phyloP scores from a whole-genome alignment of 2,797 vertebrate genomes.

The Champsocephalus gunnari region DNA sequence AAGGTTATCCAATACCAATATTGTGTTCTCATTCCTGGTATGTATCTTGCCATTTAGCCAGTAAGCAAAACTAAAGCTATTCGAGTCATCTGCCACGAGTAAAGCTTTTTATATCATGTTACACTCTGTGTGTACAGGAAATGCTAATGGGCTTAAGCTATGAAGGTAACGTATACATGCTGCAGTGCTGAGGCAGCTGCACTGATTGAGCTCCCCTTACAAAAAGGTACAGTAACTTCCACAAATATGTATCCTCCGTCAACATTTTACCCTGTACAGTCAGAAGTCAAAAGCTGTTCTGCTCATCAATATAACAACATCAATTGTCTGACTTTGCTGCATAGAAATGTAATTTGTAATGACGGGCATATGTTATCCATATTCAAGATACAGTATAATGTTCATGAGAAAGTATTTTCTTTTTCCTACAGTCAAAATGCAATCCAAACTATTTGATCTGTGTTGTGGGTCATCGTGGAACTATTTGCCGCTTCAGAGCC shows the following conservation, averaged over 20 bases:
- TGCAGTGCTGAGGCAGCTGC: conserved; percentile 27
- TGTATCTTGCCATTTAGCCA: conserved; percentile 37
- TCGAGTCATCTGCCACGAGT: conserved; percentile 25
- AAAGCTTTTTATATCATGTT: conserved; percentile 46
- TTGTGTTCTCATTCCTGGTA: conserved; percentile 11
- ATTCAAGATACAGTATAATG: neutral
- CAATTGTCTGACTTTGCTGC: neutral
- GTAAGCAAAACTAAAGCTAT: conserved; percentile 21
- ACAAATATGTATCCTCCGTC: neutral
- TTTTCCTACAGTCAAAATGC: too few species aligned
- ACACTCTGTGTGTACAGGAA: conserved; percentile 45
- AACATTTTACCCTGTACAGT: too few species aligned
- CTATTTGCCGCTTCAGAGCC: too few species aligned
- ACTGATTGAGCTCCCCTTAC: conserved; percentile 21
- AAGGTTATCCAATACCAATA: conserved; percentile 20
- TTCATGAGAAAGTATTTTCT: too few species aligned
- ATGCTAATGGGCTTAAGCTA: conserved; percentile 51
- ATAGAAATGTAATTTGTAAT: neutral
- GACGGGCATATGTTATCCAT: neutral
- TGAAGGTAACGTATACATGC: conserved; percentile 33
- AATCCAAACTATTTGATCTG: too few species aligned
- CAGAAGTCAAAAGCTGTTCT: neutral
- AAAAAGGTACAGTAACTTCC: neutral
- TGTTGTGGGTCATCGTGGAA: too few species aligned
- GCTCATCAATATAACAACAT: neutral